Evolutionary conservation across 2,113 vertebrate genomes (phyloP).

Genomic region (Epinephelus cyanopodus): DNA sequence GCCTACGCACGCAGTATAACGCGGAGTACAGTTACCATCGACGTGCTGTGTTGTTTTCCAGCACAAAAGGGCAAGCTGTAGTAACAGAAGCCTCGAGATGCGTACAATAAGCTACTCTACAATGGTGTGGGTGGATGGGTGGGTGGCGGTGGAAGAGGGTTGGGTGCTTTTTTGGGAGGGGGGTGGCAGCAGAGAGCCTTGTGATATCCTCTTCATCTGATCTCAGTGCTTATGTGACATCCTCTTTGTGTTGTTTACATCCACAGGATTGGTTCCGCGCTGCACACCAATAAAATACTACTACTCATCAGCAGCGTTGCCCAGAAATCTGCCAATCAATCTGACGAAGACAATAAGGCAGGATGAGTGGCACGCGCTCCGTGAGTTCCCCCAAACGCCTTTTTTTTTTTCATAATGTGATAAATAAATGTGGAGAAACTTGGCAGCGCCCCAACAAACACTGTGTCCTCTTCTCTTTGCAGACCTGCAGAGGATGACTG

Average conservation of each 20-base stretch:
- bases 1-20: constrained; percentile 70
- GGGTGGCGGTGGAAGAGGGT: constrained; percentile 31
- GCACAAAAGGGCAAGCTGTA: constrained; percentile 58
- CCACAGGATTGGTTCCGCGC: constrained; percentile 87
- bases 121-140: constrained; percentile 69
- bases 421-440: constrained; percentile 20
- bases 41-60: constrained; percentile 49
- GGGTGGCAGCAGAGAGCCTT: constrained; percentile 53
- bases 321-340: constrained; percentile 90
- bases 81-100: constrained; percentile 63
- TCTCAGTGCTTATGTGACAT: constrained; percentile 53
- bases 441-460: neutral
- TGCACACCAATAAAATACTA: constrained; percentile 93
- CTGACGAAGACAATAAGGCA: constrained; percentile 93
- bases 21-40: constrained; percentile 61
- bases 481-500: constrained; percentile 95
- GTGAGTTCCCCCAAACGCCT: constrained; percentile 83
- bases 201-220: constrained; percentile 60
- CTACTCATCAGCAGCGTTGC: constrained; percentile 92
- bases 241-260: constrained; percentile 74
- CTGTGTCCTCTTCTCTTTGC: constrained; percentile 5
- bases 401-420: neutral
- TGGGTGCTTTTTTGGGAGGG: constrained; percentile 40
- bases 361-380: constrained; percentile 94
- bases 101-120: constrained; percentile 64